These are phyloP conservation scores for Cygnus atratus DNA, from an alignment of 2,113 vertebrate genomes.

Conservation along the genomic window DNA sequence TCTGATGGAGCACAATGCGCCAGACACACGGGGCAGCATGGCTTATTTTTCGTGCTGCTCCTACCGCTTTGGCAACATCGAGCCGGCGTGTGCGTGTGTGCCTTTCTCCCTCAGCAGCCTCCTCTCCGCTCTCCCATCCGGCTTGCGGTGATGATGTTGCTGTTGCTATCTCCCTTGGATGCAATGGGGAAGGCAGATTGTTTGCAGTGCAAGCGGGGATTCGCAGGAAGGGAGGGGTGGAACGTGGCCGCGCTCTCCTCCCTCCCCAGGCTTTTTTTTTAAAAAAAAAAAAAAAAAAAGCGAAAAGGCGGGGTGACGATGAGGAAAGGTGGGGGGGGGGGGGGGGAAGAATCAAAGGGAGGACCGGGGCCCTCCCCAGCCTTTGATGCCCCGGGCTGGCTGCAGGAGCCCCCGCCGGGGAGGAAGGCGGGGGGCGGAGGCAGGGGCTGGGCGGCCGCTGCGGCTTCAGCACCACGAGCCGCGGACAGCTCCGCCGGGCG, in stretches of 20 bases:
- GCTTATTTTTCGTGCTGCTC: conserved; percentile 50
- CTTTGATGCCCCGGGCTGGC: conserved; percentile 6
- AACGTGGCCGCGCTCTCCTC: conserved; percentile 28
- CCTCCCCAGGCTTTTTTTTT: background rate
- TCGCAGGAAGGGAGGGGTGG: conserved; percentile 59
- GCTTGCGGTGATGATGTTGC: conserved; percentile 67
- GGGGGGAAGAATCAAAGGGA: background rate
- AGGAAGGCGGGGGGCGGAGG: background rate
- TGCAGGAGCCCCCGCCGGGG: conserved; percentile 27
- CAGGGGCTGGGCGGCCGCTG: conserved; percentile 25
- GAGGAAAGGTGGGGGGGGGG: too few relatives aligned
- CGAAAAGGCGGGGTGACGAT: background rate
- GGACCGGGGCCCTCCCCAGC: conserved; percentile 1
- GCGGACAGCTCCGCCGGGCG: background rate
- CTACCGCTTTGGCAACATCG: conserved; percentile 43
- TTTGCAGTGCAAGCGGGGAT: conserved; percentile 65
- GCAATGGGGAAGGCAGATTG: conserved; percentile 65
- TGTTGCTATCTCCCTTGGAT: conserved; percentile 71
- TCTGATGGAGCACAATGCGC: conserved; percentile 53
- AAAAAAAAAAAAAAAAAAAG: background rate
- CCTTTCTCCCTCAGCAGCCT: conserved; percentile 48
- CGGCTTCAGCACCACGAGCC: conserved; percentile 38
- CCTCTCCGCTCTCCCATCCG: conserved; percentile 53
- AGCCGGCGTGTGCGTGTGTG: conserved; percentile 23
- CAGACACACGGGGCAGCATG: conserved; percentile 48